Conservation (phyloP, 2,888 invertebrate genomes). For the Odontocerum albicorne region DNA sequence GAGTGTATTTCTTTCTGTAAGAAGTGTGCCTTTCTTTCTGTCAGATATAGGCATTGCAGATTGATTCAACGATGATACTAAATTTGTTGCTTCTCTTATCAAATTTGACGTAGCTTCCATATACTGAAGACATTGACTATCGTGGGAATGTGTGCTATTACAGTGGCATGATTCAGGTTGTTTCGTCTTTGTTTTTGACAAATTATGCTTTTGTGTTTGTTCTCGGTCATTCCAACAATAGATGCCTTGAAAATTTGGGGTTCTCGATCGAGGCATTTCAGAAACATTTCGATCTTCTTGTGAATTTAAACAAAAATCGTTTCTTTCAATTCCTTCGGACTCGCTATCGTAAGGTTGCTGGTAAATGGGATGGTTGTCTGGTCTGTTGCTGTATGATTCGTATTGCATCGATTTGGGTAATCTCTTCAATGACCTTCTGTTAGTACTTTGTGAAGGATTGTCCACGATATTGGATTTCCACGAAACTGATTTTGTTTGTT, state of each 20-base stretch:
- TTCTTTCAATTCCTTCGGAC: no score
- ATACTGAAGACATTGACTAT: slow-evolving; percentile 39
- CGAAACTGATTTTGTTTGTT: slow-evolving; percentile 28
- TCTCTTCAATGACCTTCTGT: slow-evolving; percentile 20
- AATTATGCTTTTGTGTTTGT: slow-evolving; percentile 2
- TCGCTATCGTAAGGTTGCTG: no score
- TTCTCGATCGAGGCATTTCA: not conserved
- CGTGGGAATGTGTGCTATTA: not conserved
- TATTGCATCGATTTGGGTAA: not conserved
- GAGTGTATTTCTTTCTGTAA: not conserved
- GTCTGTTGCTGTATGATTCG: no score
- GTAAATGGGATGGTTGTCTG: no score
- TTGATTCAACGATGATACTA: slow-evolving; percentile 44
- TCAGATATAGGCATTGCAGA: not conserved
- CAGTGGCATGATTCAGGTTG: not conserved
- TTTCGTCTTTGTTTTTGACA: slow-evolving; percentile 2
- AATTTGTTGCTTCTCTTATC: slow-evolving; percentile 46
- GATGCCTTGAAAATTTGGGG: slow-evolving; percentile 29
- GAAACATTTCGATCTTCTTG: not conserved
- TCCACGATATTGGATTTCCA: slow-evolving; percentile 24
- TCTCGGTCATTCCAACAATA: slow-evolving; percentile 30
- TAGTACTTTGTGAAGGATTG: not conserved
- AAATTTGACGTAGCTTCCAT: slow-evolving; percentile 47
- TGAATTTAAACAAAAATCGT: no score
- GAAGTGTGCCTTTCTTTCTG: not conserved